Evolutionary conservation across 2,113 vertebrate genomes (phyloP).

Genomic region (Capreolus pygargus): DNA sequence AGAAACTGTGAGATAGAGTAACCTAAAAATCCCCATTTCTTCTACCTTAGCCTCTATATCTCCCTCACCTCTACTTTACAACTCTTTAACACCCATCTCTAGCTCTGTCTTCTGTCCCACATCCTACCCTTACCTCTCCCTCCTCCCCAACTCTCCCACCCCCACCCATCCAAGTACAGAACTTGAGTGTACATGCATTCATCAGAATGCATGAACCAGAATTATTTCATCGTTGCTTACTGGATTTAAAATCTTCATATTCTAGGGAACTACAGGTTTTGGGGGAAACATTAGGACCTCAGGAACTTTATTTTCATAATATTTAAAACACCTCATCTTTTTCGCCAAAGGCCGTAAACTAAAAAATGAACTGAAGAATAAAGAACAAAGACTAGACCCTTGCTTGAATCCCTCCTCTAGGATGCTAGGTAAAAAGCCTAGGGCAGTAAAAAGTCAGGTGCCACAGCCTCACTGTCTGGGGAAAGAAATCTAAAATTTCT

Average conservation of each 20-base stretch:
- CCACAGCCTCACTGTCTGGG: background rate
- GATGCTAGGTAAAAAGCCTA: background rate
- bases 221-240: background rate
- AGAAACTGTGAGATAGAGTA: background rate
- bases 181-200: background rate
- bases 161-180: accelerated
- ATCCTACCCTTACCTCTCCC: background rate
- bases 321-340: background rate
- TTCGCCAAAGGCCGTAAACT: background rate
- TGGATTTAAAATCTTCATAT: background rate
- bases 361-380: background rate
- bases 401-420: background rate
- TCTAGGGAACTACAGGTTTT: background rate
- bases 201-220: background rate
- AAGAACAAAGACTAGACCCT: background rate
- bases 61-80: background rate
- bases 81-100: background rate
- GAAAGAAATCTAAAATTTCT: background rate
- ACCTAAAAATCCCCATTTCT: background rate
- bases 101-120: background rate
- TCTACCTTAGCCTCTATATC: background rate
- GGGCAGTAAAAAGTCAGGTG: background rate
- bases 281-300: background rate
- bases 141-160: background rate
- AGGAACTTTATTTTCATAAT: background rate